Evolutionary conservation across 1,140 invertebrate species (phyloP).

Genomic region (Polyergus mexicanus): DNA sequence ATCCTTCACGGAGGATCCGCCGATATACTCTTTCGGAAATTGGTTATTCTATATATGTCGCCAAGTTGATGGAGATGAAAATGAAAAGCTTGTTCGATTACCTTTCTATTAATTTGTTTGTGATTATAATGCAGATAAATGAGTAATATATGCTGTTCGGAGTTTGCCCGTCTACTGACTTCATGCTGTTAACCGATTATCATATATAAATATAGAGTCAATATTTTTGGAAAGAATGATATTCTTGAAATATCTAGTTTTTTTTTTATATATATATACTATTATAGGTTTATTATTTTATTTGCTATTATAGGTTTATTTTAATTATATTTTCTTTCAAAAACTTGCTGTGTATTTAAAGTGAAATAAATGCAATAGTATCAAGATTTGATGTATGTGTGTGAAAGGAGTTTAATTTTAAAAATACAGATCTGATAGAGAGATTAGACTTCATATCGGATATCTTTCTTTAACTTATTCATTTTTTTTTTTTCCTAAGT

Average conservation of each 20-base stretch:
- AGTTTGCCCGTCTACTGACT: not conserved
- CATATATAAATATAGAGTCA: not conserved
- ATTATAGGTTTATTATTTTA: not conserved
- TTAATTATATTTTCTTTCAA: too few relatives aligned
- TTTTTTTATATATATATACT: not conserved
- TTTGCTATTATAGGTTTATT: not conserved
- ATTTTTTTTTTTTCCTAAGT: not conserved
- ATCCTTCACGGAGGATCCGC: too few relatives aligned
- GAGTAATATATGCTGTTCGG: not conserved
- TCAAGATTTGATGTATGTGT: too few relatives aligned
- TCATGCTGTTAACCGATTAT: not conserved
- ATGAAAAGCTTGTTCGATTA: not conserved
- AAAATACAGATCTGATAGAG: not conserved
- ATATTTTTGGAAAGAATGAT: not conserved
- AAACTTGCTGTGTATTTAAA: not conserved
- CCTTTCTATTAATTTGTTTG: not conserved
- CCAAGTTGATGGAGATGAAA: not conserved
- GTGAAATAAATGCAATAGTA: too few relatives aligned
- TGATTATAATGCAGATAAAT: not conserved
- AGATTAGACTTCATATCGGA: not conserved
- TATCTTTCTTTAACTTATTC: not conserved
- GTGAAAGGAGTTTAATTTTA: not conserved
- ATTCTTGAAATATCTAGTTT: too few relatives aligned
- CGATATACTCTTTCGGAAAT: slow-evolving; percentile 4
- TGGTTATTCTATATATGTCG: too few relatives aligned